Base-by-base conservation (phyloP, 2,797 vertebrate genomes). In the Melanotaenia boesemani region DNA sequence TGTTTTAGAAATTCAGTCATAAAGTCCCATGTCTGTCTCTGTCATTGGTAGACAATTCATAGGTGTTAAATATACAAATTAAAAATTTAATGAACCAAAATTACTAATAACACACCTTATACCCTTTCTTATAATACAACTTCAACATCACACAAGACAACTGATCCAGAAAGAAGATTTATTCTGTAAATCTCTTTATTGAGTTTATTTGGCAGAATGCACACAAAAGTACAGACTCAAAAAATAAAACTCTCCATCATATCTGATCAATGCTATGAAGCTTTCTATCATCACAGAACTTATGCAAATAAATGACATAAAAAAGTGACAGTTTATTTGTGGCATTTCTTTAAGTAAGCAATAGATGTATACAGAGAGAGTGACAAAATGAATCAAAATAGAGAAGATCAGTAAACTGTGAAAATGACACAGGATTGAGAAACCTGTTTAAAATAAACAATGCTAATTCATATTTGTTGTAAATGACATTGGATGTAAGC, bases 111-210 rank as follows among this genome's bases (percentile, higher is more conserved):
- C 36, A 44, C 41, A 44, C 2, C 12, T 37, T 37, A 11, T 37
- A 37, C 13, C 4, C 3, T 41, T 41, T 41, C 3, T 41, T 44
- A 16, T 44, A 44, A 44, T 44, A 44, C 5, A 52, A 52, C 20
- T 3, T 22, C 9, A n/a, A 8, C 7, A 24, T 52, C 48, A 57
- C 37, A 44, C 4, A 2, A 70, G 36, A 54, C 15, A 70, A 64
- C 6, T 12, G 16, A 72, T 32, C 62, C n/a, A 52, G 22, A 70
- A 62, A 67, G 11, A 24, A 28, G 30, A 44, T 70, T 63, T 39
- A 66, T 73, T 79, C 24, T 54, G 70, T 87, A 88, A 83, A 76
- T 90, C 58, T 74, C 84, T 94, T 94, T 93, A 94, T 93, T 93
- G 71, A 34, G 74, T 87, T 87, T 90, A 80, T 91, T 92, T 91